These are phyloP conservation scores for Poecilia gillii DNA, from an alignment of 2,797 vertebrate genomes.

Conservation along the genomic window DNA sequence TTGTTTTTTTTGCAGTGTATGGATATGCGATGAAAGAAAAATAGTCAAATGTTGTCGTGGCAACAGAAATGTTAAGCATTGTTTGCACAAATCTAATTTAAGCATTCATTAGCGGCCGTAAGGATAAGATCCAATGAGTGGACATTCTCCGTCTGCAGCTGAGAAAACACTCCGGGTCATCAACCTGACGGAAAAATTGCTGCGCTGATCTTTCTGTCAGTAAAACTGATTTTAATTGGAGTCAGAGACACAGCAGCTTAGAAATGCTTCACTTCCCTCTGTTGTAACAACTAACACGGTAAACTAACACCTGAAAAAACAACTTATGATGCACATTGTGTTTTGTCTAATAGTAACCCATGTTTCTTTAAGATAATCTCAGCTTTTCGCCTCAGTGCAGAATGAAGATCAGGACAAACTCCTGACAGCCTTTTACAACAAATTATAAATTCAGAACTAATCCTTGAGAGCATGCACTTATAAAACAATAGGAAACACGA, in stretches of 20 bases:
- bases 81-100: background rate
- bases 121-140: conserved; percentile 24
- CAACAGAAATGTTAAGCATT: background rate
- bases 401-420: background rate
- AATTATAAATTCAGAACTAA: too few relatives aligned
- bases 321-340: background rate
- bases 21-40: background rate
- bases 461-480: background rate
- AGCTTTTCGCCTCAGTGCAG: background rate
- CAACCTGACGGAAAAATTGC: conserved; percentile 22
- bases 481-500: background rate
- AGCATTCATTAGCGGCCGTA: conserved; percentile 31
- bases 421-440: background rate
- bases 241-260: background rate
- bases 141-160: conserved; percentile 38
- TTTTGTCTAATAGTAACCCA: background rate
- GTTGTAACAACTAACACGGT: background rate
- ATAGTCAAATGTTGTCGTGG: background rate
- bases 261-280: background rate
- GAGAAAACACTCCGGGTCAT: conserved; percentile 32
- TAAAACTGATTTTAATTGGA: background rate
- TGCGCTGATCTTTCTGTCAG: background rate
- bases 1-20: too few relatives aligned
- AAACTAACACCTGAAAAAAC: background rate
- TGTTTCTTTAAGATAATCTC: background rate